Evolutionary conservation across 2,113 vertebrate genomes (phyloP), one percentile per base, ranked within the genome.

Genomic region (Lasiurus borealis): DNA sequence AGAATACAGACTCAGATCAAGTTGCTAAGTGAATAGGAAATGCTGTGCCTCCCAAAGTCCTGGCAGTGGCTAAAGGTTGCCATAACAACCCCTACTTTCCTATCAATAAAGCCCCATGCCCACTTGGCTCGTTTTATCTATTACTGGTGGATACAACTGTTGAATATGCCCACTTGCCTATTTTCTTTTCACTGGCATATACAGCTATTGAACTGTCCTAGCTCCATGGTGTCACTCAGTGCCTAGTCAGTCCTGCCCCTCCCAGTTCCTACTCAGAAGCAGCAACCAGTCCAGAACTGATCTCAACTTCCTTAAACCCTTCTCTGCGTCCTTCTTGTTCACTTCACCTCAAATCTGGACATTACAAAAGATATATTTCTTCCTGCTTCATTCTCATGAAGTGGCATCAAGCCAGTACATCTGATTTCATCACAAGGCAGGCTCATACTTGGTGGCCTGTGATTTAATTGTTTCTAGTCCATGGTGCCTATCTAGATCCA

Each of bases 271-370:
- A n/a, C 86, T 89, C 18, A 57, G 68, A 59, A 75, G 14, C 31
- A 13, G 36, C 31, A 36, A 31, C 36, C 59, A 18, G 3, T 16
- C 25, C 10, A 36, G 31, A 54, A 31, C 40, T 29, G 29, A 68
- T 19, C 36, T n/a, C 0, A 1, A 10, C 34, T 48, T 16, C 59
- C 2, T 19, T 29, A 46, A 59, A 54, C 5, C 2, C 4, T 34
- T 23, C 21, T 10, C n/a, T 25, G 59, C 76, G 23, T 69, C 48
- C 64, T 77, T 57, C 64, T 92, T 44, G 9, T 62, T 62, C 59
- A 7, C 48, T n/a, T 31, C 8, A 6, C 57, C 21, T 59, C 36
- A 66, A 78, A 59, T 12, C 59, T 52, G 75, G 36, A 23, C 25
- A n/a, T 2, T 9, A 29, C 34, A 46, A 31, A 75, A 85, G 27